Evolutionary conservation across 2,113 vertebrate genomes (phyloP).

Genomic region (Seriola quinqueradiata): DNA sequence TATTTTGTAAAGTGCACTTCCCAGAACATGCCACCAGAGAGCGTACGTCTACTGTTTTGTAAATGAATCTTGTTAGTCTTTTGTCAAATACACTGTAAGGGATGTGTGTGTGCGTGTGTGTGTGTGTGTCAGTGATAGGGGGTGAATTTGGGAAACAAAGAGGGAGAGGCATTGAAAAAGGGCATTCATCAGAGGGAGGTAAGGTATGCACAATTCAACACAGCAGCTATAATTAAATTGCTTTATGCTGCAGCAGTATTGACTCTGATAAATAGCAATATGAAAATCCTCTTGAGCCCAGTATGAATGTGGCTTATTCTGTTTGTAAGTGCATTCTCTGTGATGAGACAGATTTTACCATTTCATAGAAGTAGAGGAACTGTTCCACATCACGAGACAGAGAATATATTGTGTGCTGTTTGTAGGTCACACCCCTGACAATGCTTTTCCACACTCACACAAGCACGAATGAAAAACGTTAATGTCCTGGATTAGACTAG

Average conservation of each 20-base stretch:
- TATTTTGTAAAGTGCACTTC: conserved; percentile 25
- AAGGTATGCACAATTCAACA: conserved; percentile 27
- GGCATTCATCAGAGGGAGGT: conserved; percentile 24
- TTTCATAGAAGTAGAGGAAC: background rate
- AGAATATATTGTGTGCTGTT: conserved; percentile 39
- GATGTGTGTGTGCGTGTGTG: background rate
- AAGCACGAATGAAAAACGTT: background rate
- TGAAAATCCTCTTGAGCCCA: background rate
- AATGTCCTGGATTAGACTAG: conserved; percentile 1
- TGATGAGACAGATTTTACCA: conserved; percentile 1
- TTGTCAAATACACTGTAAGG: background rate
- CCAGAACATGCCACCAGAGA: conserved; percentile 38
- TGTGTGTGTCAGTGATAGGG: background rate
- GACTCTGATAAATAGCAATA: conserved; percentile 15
- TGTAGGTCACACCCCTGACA: conserved; percentile 47
- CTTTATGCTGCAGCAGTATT: conserved; percentile 7
- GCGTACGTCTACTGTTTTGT: conserved; percentile 18
- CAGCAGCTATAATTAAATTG: conserved; percentile 21
- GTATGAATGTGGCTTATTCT: background rate
- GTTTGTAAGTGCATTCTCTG: background rate
- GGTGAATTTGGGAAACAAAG: conserved; percentile 30
- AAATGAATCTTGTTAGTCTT: background rate
- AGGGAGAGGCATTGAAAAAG: conserved; percentile 26
- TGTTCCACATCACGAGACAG: conserved; percentile 32
- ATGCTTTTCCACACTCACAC: conserved; percentile 30